These are phyloP conservation scores for Thaleichthys pacificus DNA, from an alignment of 2,797 vertebrate genomes.

Conservation along the genomic window DNA sequence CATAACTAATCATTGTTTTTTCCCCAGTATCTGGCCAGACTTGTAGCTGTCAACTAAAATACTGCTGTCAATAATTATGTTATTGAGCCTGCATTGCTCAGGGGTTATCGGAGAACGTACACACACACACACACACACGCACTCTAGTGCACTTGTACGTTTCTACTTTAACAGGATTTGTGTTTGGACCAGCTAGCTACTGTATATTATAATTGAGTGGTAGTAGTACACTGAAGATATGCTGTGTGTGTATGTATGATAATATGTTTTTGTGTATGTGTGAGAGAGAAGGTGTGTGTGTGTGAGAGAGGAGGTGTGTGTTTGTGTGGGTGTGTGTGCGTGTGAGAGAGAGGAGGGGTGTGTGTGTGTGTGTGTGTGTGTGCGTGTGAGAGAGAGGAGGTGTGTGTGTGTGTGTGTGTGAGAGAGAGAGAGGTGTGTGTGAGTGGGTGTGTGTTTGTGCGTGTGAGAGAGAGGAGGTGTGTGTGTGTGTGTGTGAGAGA, in stretches of 20 bases:
- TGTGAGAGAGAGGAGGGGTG: too few species aligned
- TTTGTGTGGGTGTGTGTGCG: constrained; percentile 53
- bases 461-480: constrained; percentile 47
- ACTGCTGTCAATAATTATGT: constrained; percentile 31
- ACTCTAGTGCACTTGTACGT: neutral
- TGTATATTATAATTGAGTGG: constrained; percentile 29
- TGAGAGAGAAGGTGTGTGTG: constrained; percentile 10
- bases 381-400: constrained; percentile 46
- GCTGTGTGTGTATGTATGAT: constrained; percentile 4
- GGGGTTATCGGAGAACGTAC: constrained; percentile 10
- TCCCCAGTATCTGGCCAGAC: constrained; percentile 36
- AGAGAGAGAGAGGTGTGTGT: too few species aligned
- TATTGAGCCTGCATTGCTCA: constrained; percentile 28
- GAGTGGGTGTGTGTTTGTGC: too few species aligned
- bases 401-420: constrained; percentile 1
- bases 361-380: too few species aligned
- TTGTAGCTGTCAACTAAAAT: constrained; percentile 38
- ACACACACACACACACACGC: constrained; percentile 2
- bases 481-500: neutral
- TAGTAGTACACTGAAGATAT: too few species aligned
- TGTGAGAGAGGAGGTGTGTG: constrained; percentile 14
- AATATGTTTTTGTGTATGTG: neutral
- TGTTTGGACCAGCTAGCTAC: constrained; percentile 58
- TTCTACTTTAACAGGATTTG: constrained; percentile 37
- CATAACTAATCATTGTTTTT: constrained; percentile 36